These are phyloP conservation scores for Corella eumyota DNA, from an alignment of 23 tunicate species.

Conservation along the genomic window DNA sequence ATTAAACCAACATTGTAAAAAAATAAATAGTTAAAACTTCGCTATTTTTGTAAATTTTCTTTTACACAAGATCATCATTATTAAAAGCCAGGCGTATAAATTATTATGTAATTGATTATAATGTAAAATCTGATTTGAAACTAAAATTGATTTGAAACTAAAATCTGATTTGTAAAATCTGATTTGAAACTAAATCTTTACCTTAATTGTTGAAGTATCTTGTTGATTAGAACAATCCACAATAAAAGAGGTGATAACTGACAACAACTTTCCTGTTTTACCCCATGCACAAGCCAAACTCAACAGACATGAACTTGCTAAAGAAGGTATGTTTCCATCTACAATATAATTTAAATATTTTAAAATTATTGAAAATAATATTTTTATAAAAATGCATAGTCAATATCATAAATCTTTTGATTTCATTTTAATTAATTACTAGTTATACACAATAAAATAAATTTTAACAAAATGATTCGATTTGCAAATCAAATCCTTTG, in stretches of 20 bases:
- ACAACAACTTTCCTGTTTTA: conserved; percentile 46
- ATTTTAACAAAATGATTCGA: no score
- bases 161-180: no score
- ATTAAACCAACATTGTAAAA: background rate
- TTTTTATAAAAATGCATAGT: background rate
- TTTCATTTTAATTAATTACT: no score
- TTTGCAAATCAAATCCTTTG: background rate
- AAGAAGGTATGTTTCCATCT: conserved; percentile 26
- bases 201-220: conserved; percentile 35
- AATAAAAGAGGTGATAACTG: conserved; percentile 44
- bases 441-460: no score
- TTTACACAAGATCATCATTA: no score
- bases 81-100: no score
- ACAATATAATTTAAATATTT: conserved; percentile 12
- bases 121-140: no score
- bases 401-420: background rate
- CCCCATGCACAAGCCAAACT: conserved; percentile 78
- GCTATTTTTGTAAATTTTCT: no score
- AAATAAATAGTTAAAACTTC: no score
- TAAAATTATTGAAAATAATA: background rate
- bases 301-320: conserved; percentile 63
- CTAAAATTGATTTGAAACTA: no score
- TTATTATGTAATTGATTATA: no score
- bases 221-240: conserved; percentile 62
- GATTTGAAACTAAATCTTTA: conserved; percentile 3